Conservation (phyloP, 1,140 invertebrate species). For the Trichonephila inaurata region DNA sequence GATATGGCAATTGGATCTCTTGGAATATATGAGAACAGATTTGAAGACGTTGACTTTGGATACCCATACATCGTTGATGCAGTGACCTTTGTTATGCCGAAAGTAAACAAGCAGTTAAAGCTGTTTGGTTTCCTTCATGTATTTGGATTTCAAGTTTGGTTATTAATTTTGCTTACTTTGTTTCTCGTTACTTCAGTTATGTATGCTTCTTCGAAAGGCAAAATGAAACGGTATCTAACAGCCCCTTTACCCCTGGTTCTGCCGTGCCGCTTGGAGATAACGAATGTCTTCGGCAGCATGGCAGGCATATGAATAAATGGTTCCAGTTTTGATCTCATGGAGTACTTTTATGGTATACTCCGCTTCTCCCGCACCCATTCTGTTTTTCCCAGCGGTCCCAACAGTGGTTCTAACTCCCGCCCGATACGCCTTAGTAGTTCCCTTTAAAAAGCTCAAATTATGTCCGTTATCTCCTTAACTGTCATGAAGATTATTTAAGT, state of each 20-base stretch:
- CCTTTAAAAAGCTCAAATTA: neutral
- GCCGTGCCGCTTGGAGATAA: too few species aligned
- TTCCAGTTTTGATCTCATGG: too few species aligned
- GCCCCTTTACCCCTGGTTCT: too few species aligned
- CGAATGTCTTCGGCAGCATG: too few species aligned
- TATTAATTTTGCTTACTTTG: neutral
- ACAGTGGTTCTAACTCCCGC: too few species aligned
- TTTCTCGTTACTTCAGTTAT: neutral
- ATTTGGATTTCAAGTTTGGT: neutral
- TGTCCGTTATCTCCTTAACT: neutral
- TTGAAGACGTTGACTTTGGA: neutral
- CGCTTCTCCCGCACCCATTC: too few species aligned
- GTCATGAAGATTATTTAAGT: neutral
- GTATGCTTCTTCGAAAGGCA: neutral
- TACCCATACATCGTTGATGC: neutral
- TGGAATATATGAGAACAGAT: neutral
- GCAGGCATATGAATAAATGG: too few species aligned
- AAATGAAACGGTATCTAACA: too few species aligned
- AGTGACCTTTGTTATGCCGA: neutral
- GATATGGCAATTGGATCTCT: neutral
- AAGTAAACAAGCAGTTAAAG: too few species aligned
- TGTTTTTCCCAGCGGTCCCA: too few species aligned
- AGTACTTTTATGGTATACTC: too few species aligned
- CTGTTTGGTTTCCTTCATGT: neutral
- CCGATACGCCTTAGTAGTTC: too few species aligned